Conservation (phyloP, 2,113 vertebrate genomes). For the Colossoma macropomum region DNA sequence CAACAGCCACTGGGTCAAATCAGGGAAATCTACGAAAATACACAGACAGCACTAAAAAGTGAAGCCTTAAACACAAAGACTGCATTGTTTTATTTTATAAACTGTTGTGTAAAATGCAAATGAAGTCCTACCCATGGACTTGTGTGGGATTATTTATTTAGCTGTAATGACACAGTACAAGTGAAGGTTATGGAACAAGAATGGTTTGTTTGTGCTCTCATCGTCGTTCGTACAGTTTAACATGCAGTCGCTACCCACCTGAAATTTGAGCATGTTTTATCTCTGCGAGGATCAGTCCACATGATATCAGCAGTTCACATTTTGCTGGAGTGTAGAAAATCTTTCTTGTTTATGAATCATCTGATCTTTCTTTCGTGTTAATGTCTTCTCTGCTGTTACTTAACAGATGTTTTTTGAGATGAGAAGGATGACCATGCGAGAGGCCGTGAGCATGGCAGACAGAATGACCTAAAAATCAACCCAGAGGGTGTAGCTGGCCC, state of each 20-base stretch:
- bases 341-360: not conserved
- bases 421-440: not conserved
- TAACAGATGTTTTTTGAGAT: not conserved
- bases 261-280: not conserved
- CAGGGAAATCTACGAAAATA: conserved; percentile 20
- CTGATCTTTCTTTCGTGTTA: not conserved
- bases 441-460: conserved; percentile 20
- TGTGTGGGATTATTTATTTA: conserved; percentile 24
- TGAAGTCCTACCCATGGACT: not conserved
- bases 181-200: conserved; percentile 18
- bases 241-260: not conserved
- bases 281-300: not conserved
- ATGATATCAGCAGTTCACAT: not conserved
- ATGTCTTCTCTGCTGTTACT: not conserved
- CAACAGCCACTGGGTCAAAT: not conserved
- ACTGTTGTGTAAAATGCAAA: conserved; percentile 38
- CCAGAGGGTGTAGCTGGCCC: not conserved
- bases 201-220: conserved; percentile 2
- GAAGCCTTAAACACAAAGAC: conserved; percentile 18
- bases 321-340: not conserved
- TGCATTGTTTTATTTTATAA: conserved; percentile 27
- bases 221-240: conserved; percentile 9
- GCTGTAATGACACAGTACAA: not conserved
- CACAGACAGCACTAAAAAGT: conserved; percentile 1
- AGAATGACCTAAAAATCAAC: conserved; percentile 27